Evolutionary conservation across 2,113 vertebrate species (phyloP).

Genomic region (Corythoichthys haematopterus): DNA sequence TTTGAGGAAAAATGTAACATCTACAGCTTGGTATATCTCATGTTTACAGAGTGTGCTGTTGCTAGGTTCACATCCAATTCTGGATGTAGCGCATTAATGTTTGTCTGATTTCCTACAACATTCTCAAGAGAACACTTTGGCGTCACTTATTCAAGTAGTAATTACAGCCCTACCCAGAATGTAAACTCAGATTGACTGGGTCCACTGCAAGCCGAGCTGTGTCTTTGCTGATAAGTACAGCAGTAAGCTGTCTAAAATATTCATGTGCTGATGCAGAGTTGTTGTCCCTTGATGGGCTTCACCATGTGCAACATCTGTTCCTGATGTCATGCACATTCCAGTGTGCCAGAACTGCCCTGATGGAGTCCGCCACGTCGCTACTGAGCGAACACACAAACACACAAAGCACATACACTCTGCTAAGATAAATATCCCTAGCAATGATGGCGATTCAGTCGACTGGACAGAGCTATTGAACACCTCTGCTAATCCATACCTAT

Average conservation of each 20-base stretch:
- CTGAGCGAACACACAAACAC: constrained; percentile 19
- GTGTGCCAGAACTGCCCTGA: constrained; percentile 61
- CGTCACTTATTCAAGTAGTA: constrained; percentile 25
- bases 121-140: neutral
- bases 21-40: neutral
- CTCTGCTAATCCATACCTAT: constrained; percentile 60
- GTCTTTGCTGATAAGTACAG: constrained; percentile 62
- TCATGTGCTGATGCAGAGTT: constrained; percentile 66
- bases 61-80: neutral
- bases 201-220: constrained; percentile 38
- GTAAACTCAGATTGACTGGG: constrained; percentile 47
- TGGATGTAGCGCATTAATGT: neutral
- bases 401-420: constrained; percentile 24
- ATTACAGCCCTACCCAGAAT: constrained; percentile 35
- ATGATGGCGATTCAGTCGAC: constrained; percentile 38
- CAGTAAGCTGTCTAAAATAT: constrained; percentile 68
- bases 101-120: neutral
- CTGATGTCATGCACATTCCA: constrained; percentile 61
- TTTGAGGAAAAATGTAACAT: too few relatives aligned
- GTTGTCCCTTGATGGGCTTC: constrained; percentile 63
- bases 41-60: neutral
- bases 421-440: constrained; percentile 53
- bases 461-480: constrained; percentile 52
- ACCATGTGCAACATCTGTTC: constrained; percentile 71
- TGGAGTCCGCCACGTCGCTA: constrained; percentile 45